Evolutionary conservation across 2,113 vertebrate genomes (phyloP).

Genomic region (Phoenicopterus ruber): DNA sequence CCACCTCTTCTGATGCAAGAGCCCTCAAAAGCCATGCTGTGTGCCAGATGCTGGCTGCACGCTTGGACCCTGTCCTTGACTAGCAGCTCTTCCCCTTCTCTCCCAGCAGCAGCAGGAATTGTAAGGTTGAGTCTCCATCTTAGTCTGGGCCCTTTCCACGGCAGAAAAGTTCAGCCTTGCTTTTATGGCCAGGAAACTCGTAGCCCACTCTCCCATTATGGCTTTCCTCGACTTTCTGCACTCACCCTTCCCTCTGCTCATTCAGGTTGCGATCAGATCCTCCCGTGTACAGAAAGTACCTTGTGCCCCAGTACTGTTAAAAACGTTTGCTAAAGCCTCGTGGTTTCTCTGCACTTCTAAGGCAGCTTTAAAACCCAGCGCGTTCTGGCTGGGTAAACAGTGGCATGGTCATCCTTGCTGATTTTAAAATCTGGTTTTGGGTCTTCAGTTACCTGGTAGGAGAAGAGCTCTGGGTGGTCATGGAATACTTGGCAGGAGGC

Average conservation of each 20-base stretch:
- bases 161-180: background rate
- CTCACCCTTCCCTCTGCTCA: background rate
- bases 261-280: background rate
- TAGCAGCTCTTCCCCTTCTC: background rate
- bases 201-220: background rate
- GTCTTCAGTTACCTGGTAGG: slow-evolving; percentile 90
- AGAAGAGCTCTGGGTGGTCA: slow-evolving; percentile 98
- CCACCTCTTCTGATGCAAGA: background rate
- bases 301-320: background rate
- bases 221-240: background rate
- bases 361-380: background rate
- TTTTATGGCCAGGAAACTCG: background rate
- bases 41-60: background rate
- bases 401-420: background rate
- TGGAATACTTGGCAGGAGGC: slow-evolving; percentile 97
- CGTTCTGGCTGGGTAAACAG: background rate
- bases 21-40: background rate
- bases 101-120: background rate
- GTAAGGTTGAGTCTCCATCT: background rate
- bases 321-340: background rate
- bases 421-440: background rate
- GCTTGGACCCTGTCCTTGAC: background rate
- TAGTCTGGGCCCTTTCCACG: background rate
- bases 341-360: background rate
- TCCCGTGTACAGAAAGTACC: background rate